Percentiles rank a stretch among this genome's conserved stretches.
Conservation (phyloP, 2,888 invertebrate genomes). For the Noctua fimbriata region DNA sequence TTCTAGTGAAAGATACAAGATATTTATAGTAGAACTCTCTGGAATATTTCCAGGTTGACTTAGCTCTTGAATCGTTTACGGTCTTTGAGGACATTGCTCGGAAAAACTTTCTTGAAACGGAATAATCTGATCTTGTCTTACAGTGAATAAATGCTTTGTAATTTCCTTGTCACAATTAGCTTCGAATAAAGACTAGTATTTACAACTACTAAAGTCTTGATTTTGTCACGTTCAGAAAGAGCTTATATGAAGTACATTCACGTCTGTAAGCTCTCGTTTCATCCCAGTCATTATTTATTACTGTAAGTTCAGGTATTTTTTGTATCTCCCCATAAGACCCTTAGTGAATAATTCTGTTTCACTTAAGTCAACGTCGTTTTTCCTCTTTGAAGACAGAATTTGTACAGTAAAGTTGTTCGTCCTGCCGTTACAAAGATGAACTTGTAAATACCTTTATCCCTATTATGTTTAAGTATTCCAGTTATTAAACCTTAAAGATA, state of each 20-base stretch:
- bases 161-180: constrained; percentile 1
- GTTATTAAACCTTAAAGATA: constrained; percentile 34
- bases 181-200: not conserved
- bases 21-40: constrained; percentile 26
- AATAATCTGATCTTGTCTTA: constrained; percentile 35
- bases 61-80: constrained; percentile 43
- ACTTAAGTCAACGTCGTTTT: constrained; percentile 6
- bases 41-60: constrained; percentile 44
- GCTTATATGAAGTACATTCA: not conserved
- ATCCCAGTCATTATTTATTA: constrained; percentile 25
- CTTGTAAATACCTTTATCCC: constrained; percentile 19
- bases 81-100: constrained; percentile 34
- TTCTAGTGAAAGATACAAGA: constrained; percentile 39
- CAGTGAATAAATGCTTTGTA: constrained; percentile 27
- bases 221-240: not conserved
- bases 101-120: constrained; percentile 33
- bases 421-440: constrained; percentile 24
- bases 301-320: constrained; percentile 20
- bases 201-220: not conserved
- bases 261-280: not conserved
- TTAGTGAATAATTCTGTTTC: constrained; percentile 37
- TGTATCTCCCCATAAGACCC: constrained; percentile 1
- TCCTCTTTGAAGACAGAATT: constrained; percentile 17
- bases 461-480: constrained; percentile 27
- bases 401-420: constrained; percentile 15